Evolutionary conservation across 2,888 invertebrate species (phyloP), one percentile per base, ranked within the genome.

Genomic region (Aphidius colemani): DNA sequence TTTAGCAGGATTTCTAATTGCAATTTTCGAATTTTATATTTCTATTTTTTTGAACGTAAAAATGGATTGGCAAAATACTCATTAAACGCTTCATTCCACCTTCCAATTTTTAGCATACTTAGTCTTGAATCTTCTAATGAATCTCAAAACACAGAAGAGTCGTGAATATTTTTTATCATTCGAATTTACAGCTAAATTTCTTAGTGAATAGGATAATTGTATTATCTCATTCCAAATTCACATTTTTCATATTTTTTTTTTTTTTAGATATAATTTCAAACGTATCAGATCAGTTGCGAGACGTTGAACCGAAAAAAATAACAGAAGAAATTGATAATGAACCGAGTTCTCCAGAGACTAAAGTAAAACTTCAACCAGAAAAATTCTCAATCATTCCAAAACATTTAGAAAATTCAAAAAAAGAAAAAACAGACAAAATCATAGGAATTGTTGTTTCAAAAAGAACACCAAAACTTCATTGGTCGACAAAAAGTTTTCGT

Each of bases 401-500:
- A 63, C 64, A 67, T 53, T 41, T 13, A 11, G 71, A 73, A 65
- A 64, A 67, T 7, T 56, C 56, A 7, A 58, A 61, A 57, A 53
- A 53, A 11, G 64, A 61, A n/a, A 45, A 48, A 18, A n/a, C 49
- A 13, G 13, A 30, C 5, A 30, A 30, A 30, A 30, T 30, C 5
- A 30, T 30, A 5, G 30, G 30, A 30, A 30, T 30, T 30, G 30
- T 30, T 30, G 30, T 64, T 3, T 53, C 65, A 41, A 18, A 72
- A 2, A 80, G 76, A 53, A 75, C 77, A 3, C 80, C 80, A 10
- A 80, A 80, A 66, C 59, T 80, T 5, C 80, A 80, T 61, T 68
- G 80, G 4, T 80, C 80, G 13, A 80, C 80, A 41, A 72, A 79
- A 59, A 80, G 80, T 64, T 65, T 80, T 41, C 68, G 80, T 7